Evolutionary conservation across 2,888 invertebrate species (phyloP), one percentile per base, ranked within the genome.

Genomic region (Netelia inedita): DNA sequence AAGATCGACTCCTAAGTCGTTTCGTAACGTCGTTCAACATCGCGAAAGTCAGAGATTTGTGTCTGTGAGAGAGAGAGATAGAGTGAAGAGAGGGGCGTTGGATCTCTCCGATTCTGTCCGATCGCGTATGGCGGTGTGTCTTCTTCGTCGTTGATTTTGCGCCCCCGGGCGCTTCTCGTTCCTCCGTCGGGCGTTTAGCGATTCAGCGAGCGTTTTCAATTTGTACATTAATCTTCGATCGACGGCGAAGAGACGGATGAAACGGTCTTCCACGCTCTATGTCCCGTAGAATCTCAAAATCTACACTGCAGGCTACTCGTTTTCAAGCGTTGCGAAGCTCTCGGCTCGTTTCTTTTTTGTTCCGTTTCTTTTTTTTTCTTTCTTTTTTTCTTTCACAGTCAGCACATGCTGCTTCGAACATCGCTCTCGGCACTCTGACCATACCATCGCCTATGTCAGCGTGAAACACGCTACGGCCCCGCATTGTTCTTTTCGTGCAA

Each of bases 121-220:
- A 68, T 68, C 66, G 43, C 57, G 41, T 23, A 68, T 35, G 35
- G 66, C 57, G 10, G 21, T 66, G 43, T 43, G 41, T 59, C 53
- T 16, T 53, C n/a, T 2, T 50, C 50, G 50, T n/a, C 53, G 53
- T 53, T 50, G n/a, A n/a, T 53, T 53, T 59, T 66, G 57, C 35
- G 6, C 10, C 57, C 14, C 16, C 53, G 53, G 53, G 50, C 72
- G 57, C 65, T 68, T 68, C 11, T 55, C 46, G 68, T 46, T 35
- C 41, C 72, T 66, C 57, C 65, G 53, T 75, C 19, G 35, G 23
- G 16, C 88, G 81, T 88, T 90, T 85, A 89, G 72, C 68, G 85
- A 90, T 89, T 90, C 89, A 84, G 55, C 82, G 59, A 88, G 86
- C 89, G 88, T 89, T 90, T 89, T 90, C 90, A 89, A 90, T 90